A percentile compares a stretch with the other conserved stretches of the same genome.
Evolutionary conservation across 2,888 invertebrate species (phyloP).

Genomic region (Philereme vetulata): DNA sequence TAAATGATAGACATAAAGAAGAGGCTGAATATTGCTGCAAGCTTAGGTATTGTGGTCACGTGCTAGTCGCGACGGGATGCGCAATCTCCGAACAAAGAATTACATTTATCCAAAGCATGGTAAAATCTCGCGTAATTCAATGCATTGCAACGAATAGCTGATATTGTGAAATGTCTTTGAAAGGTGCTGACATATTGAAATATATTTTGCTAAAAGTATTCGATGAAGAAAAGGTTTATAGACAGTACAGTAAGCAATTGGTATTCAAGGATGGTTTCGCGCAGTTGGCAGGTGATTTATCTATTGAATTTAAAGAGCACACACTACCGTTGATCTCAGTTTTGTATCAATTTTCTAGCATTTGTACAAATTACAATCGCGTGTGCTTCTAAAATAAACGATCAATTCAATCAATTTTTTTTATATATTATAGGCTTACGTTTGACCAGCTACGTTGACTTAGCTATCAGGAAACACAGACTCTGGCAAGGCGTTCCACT

Average conservation of each 20-base stretch:
- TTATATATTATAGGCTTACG: no score
- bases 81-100: constrained; percentile 79
- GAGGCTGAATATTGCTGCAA: constrained; percentile 67
- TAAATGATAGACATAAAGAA: constrained; percentile 77
- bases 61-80: constrained; percentile 66
- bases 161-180: constrained; percentile 31
- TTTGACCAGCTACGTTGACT: no score
- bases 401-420: no score
- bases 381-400: no score
- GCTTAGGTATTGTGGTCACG: constrained; percentile 77
- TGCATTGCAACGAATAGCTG: constrained; percentile 62
- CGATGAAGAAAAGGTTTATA: constrained; percentile 27
- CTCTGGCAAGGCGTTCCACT: no score
- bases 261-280: constrained; percentile 42
- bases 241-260: constrained; percentile 37
- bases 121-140: constrained; percentile 78
- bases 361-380: no score
- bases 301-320: constrained; percentile 43
- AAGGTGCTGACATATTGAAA: constrained; percentile 38
- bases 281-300: constrained; percentile 49
- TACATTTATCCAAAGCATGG: constrained; percentile 78
- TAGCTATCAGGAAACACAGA: no score
- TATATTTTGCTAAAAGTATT: constrained; percentile 32
- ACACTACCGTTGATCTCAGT: constrained; percentile 10
- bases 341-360: not conserved